A percentile compares a stretch with the other conserved stretches of the same genome.
Evolutionary conservation across 2,113 vertebrate species (phyloP).

Genomic region (Hypomesus transpacificus): DNA sequence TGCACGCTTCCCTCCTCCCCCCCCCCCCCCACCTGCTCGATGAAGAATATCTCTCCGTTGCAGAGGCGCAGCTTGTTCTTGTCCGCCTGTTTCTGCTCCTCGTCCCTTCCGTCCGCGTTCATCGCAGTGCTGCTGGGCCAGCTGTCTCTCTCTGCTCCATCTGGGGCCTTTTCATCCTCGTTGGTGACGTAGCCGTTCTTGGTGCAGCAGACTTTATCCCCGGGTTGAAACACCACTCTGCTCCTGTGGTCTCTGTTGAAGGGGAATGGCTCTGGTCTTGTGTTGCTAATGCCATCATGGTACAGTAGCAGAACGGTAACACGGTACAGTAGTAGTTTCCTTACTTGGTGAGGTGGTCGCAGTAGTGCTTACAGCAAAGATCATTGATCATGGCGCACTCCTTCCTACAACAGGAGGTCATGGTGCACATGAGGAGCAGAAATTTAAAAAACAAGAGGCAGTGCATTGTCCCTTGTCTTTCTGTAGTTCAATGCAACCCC

Average conservation of each 20-base stretch:
- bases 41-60: slow-evolving; percentile 85
- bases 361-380: slow-evolving; percentile 77
- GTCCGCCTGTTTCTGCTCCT: background rate
- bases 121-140: slow-evolving; percentile 3
- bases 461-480: too few species aligned
- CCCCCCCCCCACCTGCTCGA: slow-evolving; percentile 60
- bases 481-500: background rate
- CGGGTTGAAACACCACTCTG: slow-evolving; percentile 54
- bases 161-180: slow-evolving; percentile 23
- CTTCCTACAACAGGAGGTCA: slow-evolving; percentile 50
- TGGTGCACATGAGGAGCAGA: background rate
- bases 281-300: background rate
- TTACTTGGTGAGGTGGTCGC: slow-evolving; percentile 67
- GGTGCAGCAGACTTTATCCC: slow-evolving; percentile 80
- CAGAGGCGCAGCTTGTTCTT: slow-evolving; percentile 66
- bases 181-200: slow-evolving; percentile 72
- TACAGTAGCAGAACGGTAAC: background rate
- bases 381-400: slow-evolving; percentile 80
- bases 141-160: background rate
- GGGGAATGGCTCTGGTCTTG: background rate
- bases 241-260: slow-evolving; percentile 45
- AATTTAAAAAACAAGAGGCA: background rate
- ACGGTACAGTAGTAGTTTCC: slow-evolving; percentile 1
- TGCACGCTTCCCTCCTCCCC: too few species aligned
- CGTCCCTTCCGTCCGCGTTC: background rate